These are phyloP conservation scores for Tuta absoluta DNA, from an alignment of 2,888 invertebrate species.

Conservation along the genomic window DNA sequence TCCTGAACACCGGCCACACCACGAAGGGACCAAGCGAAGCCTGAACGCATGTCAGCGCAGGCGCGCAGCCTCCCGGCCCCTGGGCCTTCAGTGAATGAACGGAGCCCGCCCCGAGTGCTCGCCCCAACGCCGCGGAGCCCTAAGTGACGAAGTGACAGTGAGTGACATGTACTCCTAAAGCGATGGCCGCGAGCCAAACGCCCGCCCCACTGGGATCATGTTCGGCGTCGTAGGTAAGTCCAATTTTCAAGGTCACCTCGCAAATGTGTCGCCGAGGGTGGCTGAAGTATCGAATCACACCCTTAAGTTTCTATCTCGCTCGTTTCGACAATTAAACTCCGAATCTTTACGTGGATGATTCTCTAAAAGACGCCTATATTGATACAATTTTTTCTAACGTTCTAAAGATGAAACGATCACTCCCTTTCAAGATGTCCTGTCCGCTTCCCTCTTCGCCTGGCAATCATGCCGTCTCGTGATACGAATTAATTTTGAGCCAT, in stretches of 20 bases:
- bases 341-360: conserved; percentile 9
- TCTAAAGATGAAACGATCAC: not conserved
- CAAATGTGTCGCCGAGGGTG: no score
- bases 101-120: conserved; percentile 53
- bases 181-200: conserved; percentile 70
- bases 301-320: conserved; percentile 16
- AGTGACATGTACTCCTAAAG: conserved; percentile 64
- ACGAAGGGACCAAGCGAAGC: conserved; percentile 58
- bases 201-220: conserved; percentile 72
- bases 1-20: conserved; percentile 43
- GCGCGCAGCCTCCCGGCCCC: conserved; percentile 62
- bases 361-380: not conserved
- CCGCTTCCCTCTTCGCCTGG: not conserved
- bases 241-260: conserved; percentile 63
- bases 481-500: not conserved
- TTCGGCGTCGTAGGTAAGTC: conserved; percentile 70
- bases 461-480: not conserved
- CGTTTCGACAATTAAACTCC: conserved; percentile 7
- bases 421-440: not conserved
- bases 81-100: conserved; percentile 76
- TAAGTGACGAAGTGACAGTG: conserved; percentile 60
- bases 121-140: conserved; percentile 45
- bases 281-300: not conserved
- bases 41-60: conserved; percentile 68
- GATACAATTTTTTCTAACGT: not conserved